These are phyloP conservation scores for Zaprionus camerounensis DNA, from an alignment of 1,140 invertebrate species.

Conservation along the genomic window DNA sequence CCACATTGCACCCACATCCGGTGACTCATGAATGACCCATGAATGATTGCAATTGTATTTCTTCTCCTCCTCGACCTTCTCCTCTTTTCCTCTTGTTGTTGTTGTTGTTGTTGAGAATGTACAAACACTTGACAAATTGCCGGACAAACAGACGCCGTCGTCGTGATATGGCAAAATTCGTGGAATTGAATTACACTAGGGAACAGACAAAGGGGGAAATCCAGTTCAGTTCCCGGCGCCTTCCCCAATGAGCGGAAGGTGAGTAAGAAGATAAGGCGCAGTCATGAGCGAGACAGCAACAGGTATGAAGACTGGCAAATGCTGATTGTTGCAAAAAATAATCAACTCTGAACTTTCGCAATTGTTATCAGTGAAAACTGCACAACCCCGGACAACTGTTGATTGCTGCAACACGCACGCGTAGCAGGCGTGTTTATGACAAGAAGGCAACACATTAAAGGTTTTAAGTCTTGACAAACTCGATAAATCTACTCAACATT, in stretches of 20 bases:
- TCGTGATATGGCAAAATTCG: slow-evolving; percentile 35
- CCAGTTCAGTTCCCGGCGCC: not conserved
- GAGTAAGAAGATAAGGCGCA: not conserved
- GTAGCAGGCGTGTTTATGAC: not conserved
- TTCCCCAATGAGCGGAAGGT: not conserved
- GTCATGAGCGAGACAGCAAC: not conserved
- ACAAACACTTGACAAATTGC: slow-evolving; percentile 60
- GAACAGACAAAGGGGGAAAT: not conserved
- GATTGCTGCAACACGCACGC: not conserved
- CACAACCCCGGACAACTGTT: not conserved
- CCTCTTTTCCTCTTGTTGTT: not conserved
- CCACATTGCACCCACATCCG: not conserved
- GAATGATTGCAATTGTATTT: slow-evolving; percentile 49
- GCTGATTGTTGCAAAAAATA: not conserved
- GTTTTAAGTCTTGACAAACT: no score
- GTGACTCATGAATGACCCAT: slow-evolving; percentile 41
- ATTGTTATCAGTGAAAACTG: not conserved
- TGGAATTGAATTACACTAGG: slow-evolving; percentile 28
- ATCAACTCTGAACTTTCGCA: not conserved
- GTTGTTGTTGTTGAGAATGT: slow-evolving; percentile 10
- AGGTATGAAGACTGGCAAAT: slow-evolving; percentile 16
- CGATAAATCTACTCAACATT: not conserved
- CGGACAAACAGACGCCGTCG: slow-evolving; percentile 49
- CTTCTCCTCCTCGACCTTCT: slow-evolving; percentile 7
- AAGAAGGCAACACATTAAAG: not conserved